A percentile compares a stretch with the other conserved stretches of the same genome.
phyloP scores from a whole-genome alignment of 2,888 invertebrate genomes.

The Hirtodrosophila trivittata region DNA sequence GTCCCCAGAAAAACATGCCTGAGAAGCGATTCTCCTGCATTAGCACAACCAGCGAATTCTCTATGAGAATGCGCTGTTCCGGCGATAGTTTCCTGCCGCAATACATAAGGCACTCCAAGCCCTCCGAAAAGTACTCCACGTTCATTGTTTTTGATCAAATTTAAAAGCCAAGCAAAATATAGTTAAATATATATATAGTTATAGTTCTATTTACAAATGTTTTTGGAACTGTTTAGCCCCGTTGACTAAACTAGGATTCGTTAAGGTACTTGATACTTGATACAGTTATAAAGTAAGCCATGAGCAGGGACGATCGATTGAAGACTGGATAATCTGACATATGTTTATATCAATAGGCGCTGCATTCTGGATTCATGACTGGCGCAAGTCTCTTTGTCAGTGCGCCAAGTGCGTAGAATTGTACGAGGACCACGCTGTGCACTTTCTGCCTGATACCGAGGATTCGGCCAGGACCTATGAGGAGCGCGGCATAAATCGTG shows the following conservation, averaged over 20 bases:
- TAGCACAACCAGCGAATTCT: conserved; percentile 90
- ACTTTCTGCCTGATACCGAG: conserved; percentile 90
- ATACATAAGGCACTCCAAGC: conserved; percentile 81
- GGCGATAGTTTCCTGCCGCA: conserved; percentile 89
- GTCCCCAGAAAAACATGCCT: conserved; percentile 94
- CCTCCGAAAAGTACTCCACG: conserved; percentile 80
- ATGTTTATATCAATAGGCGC: conserved; percentile 84
- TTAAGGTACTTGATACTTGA: conserved; percentile 5
- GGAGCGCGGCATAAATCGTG: conserved; percentile 88
- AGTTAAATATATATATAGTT: neutral
- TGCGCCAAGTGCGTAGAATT: conserved; percentile 88
- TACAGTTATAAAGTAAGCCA: neutral
- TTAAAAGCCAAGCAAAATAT: conserved; percentile 24
- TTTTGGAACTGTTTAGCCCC: conserved; percentile 13
- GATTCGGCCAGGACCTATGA: conserved; percentile 94
- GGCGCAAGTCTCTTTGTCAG: conserved; percentile 90
- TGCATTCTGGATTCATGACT: conserved; percentile 90
- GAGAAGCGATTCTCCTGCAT: conserved; percentile 94
- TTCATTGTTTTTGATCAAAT: conserved; percentile 71
- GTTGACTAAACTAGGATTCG: conserved; percentile 6
- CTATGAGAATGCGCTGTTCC: conserved; percentile 89
- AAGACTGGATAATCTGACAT: neutral
- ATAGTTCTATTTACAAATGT: conserved; percentile 9
- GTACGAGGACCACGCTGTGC: conserved; percentile 89
- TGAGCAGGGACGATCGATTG: neutral